Percentiles rank a stretch among this genome's conserved stretches.
Evolutionary conservation across 2,113 vertebrate species (phyloP).

Genomic region (Rhynchomys soricoides): DNA sequence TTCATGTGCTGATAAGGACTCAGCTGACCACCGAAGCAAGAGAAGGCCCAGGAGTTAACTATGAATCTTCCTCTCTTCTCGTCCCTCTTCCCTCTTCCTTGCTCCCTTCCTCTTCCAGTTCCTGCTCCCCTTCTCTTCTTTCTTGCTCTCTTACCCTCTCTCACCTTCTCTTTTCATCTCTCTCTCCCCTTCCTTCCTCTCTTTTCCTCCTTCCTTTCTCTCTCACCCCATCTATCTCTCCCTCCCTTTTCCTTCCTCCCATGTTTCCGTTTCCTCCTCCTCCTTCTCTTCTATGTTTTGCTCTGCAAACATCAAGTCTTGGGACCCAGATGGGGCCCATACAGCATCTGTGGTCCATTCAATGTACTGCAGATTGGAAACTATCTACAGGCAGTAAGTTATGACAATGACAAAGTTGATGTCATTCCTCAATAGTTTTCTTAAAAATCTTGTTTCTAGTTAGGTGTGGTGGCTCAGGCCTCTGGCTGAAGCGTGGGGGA

Average conservation of each 20-base stretch:
- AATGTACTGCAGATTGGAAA: background rate
- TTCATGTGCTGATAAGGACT: background rate
- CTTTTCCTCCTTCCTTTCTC: too few relatives aligned
- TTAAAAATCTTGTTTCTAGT: background rate
- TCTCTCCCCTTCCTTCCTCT: background rate
- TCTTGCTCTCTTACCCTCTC: too few relatives aligned
- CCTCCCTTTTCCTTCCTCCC: background rate
- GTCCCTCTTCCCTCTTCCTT: too few relatives aligned
- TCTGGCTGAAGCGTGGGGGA: background rate
- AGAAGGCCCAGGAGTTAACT: background rate
- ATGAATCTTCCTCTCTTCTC: background rate
- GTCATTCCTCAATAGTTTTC: background rate
- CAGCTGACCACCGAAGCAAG: background rate
- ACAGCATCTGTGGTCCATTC: background rate
- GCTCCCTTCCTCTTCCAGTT: too few relatives aligned
- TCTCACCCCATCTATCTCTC: background rate
- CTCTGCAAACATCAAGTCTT: background rate
- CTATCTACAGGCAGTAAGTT: background rate
- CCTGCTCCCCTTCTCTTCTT: background rate
- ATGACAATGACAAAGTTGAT: background rate
- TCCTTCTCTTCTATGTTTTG: too few relatives aligned
- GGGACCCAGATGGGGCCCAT: background rate
- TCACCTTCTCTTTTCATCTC: too few relatives aligned
- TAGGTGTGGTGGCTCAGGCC: background rate
- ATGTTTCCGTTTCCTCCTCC: too few relatives aligned